Evolutionary conservation across 2,888 invertebrate species (phyloP), one percentile per base, ranked within the genome.

Genomic region (Strigamia transsilvanica): DNA sequence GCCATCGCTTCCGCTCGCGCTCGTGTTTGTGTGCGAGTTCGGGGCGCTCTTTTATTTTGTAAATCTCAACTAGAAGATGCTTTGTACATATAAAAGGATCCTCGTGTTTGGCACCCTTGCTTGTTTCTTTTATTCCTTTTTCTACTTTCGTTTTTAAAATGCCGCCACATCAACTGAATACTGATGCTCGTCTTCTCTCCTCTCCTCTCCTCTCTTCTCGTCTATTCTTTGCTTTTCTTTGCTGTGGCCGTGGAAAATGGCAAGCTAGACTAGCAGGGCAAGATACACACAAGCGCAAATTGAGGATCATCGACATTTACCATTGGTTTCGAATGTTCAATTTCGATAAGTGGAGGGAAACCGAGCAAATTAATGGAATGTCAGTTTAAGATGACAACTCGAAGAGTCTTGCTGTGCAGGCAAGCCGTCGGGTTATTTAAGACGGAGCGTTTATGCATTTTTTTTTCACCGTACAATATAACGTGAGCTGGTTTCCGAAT

Each of bases 31-130:
- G 56, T 7, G 73, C 23, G 61, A 66, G 61, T 66, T 21, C 61
- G 61, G 23, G 46, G 73, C 27, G 73, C 73, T 9, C 73, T 73
- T 73, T 73, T 73, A 73, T 73, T 73, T 73, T 73, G 73, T 73
- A 73, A 73, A 73, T 73, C 73, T 73, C 73, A 73, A 73, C 27
- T 73, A 73, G 73, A 73, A 73, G 73, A 73, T 73, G 73, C 73
- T 73, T 73, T 73, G 73, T 73, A 73, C 32, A 73, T 73, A 73
- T 73, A 73, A 73, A 73, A 73, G 73, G 73, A 73, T 73, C 27
- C 73, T 73, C 73, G n/a, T 73, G 73, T 73, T 56, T 73, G 73
- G 73, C 23, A 73, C 73, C 32, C 73, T 27, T 32, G 32, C 73
- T 73, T 73, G 27, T 73, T 73, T 73, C 32, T 32, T 73, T 73